phyloP scores from a whole-genome alignment of 1,140 invertebrate genomes.

The Micrasema minimum region DNA sequence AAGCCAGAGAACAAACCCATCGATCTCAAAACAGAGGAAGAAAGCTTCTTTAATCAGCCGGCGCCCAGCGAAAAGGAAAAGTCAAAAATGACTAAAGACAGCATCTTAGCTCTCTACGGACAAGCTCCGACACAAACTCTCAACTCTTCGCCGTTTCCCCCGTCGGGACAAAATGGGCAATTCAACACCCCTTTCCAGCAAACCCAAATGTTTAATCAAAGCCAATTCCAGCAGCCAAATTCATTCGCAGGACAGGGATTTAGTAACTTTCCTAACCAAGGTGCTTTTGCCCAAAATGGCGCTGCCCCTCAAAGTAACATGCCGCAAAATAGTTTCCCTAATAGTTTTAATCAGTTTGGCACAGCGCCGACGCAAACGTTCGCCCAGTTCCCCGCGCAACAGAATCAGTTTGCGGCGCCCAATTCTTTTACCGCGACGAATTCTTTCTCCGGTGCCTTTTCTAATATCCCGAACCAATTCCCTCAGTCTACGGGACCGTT shows the following conservation, averaged over 20 bases:
- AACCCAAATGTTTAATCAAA: slow-evolving; percentile 25
- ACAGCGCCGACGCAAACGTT: slow-evolving; percentile 13
- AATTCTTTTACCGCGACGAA: slow-evolving; percentile 12
- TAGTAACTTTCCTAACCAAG: slow-evolving; percentile 24
- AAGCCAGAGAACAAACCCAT: slow-evolving; percentile 59
- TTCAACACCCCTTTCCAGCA: slow-evolving; percentile 39
- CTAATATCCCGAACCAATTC: slow-evolving; percentile 34
- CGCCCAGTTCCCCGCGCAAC: slow-evolving; percentile 34
- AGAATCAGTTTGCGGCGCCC: slow-evolving; percentile 40
- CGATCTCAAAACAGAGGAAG: slow-evolving; percentile 81
- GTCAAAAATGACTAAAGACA: slow-evolving; percentile 91
- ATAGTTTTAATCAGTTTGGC: slow-evolving; percentile 41
- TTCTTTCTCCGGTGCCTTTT: slow-evolving; percentile 25
- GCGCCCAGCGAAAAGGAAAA: slow-evolving; percentile 78
- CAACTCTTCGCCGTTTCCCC: slow-evolving; percentile 13
- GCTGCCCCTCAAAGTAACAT: slow-evolving; percentile 3
- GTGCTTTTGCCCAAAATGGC: slow-evolving; percentile 36
- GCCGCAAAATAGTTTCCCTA: slow-evolving; percentile 17
- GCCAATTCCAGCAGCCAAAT: slow-evolving; percentile 14
- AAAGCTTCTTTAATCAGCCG: slow-evolving; percentile 91
- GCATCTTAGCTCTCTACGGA: slow-evolving; percentile 91
- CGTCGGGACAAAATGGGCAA: slow-evolving; percentile 29
- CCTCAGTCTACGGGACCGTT: slow-evolving; percentile 28
- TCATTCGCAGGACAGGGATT: slow-evolving; percentile 19
- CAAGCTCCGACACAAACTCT: slow-evolving; percentile 64